Percentiles rank a stretch among this genome's conserved stretches.
These are phyloP conservation scores for Tragelaphus imberbis DNA, from an alignment of 2,113 vertebrate genomes.

Conservation along the genomic window DNA sequence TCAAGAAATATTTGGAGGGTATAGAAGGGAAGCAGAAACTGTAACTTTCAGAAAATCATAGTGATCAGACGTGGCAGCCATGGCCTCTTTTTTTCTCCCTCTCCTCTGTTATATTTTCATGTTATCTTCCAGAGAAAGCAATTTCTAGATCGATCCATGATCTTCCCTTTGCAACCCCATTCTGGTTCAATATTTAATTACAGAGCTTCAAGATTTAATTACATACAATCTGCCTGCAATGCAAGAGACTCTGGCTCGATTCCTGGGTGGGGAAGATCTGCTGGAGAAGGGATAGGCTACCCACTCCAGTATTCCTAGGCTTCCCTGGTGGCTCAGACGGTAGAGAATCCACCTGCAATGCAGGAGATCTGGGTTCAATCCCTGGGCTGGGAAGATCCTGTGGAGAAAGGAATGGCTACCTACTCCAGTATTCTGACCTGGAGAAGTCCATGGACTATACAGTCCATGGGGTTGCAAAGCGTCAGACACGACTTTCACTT, in stretches of 20 bases:
- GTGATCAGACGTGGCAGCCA: not conserved
- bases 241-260: not conserved
- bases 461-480: not conserved
- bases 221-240: not conserved
- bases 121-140: not conserved
- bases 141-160: not conserved
- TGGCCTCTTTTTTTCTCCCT: not conserved
- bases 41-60: not conserved
- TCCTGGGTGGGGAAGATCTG: not conserved
- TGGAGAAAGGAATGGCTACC: not conserved
- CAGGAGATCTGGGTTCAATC: not conserved
- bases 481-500: not conserved
- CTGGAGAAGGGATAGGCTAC: rapidly evolving
- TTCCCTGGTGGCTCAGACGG: not conserved
- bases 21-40: not conserved
- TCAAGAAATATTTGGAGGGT: not conserved
- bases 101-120: not conserved
- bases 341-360: not conserved
- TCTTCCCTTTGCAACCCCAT: not conserved
- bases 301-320: not conserved
- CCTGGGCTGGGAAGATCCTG: not conserved
- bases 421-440: not conserved
- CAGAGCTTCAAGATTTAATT: not conserved
- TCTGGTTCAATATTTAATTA: not conserved
- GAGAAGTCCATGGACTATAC: rapidly evolving